A percentile compares a stretch with the other conserved stretches of the same genome.
Evolutionary conservation across 2,113 vertebrate genomes (phyloP).

Genomic region (Microtus oregoni): DNA sequence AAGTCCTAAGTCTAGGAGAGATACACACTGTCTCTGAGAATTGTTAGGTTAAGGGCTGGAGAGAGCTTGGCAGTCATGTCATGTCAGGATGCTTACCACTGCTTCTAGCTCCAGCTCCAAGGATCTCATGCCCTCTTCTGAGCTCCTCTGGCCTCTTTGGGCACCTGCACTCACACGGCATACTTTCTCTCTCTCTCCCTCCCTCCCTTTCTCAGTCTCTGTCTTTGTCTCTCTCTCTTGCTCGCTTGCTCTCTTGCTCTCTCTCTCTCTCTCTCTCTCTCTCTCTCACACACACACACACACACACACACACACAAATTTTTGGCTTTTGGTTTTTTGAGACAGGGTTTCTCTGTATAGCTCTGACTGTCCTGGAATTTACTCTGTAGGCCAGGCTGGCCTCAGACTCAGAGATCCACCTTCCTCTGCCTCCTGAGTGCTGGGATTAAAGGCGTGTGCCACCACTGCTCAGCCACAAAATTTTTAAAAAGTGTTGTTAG

Average conservation of each 20-base stretch:
- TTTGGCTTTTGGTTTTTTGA: not conserved
- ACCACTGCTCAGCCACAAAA: too few relatives aligned
- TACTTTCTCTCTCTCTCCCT: not conserved
- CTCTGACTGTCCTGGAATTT: too few relatives aligned
- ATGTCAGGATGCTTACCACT: not conserved
- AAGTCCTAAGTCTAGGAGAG: constrained; percentile 36
- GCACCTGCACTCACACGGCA: not conserved
- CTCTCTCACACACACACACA: not conserved
- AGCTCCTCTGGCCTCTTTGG: not conserved
- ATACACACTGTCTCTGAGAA: constrained; percentile 10
- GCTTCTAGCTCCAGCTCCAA: not conserved
- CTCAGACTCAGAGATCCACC: too few relatives aligned
- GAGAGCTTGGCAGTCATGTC: not conserved
- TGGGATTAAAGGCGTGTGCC: too few relatives aligned
- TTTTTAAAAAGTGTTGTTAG: not conserved
- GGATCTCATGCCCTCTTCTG: not conserved
- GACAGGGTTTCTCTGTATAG: too few relatives aligned
- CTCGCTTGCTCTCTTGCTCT: not conserved
- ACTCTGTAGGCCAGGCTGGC: too few relatives aligned
- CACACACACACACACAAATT: not conserved
- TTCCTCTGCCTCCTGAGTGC: too few relatives aligned
- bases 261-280: too few relatives aligned
- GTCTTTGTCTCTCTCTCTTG: not conserved
- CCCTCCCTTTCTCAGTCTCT: not conserved
- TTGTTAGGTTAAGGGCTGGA: constrained; percentile 1